Evolutionary conservation across 2,888 invertebrate genomes (phyloP).

Genomic region (Arctia plantaginis): DNA sequence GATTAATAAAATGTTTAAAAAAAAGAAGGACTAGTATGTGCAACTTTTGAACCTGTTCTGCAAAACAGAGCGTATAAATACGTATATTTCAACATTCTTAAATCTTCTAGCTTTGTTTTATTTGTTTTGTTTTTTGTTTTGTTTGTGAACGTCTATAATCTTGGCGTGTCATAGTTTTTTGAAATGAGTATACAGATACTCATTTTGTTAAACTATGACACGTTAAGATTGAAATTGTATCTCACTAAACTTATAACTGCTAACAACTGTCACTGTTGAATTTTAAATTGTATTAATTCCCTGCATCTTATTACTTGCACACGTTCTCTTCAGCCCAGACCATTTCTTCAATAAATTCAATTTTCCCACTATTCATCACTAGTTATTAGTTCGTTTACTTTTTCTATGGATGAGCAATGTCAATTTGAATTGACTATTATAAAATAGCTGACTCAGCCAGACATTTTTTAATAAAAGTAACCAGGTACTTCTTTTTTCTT

Average conservation of each 20-base stretch:
- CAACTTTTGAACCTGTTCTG: too few relatives aligned
- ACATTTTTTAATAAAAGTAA: neutral
- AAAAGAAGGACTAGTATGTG: too few relatives aligned
- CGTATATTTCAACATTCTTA: too few relatives aligned
- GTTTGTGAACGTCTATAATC: too few relatives aligned
- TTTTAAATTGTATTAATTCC: slow-evolving; percentile 1
- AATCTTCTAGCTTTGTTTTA: too few relatives aligned
- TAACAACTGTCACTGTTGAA: neutral
- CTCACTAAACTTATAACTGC: neutral
- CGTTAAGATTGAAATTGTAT: neutral
- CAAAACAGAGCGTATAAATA: too few relatives aligned
- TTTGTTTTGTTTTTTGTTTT: too few relatives aligned
- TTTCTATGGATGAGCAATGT: slow-evolving; percentile 37
- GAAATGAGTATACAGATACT: too few relatives aligned
- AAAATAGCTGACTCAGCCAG: slow-evolving; percentile 18
- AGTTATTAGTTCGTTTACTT: slow-evolving; percentile 51
- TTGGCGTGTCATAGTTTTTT: too few relatives aligned
- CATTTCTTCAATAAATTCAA: slow-evolving; percentile 64
- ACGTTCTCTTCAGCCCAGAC: slow-evolving; percentile 26
- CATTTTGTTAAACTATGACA: too few relatives aligned
- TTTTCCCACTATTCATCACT: slow-evolving; percentile 63
- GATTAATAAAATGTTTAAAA: too few relatives aligned
- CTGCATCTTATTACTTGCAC: slow-evolving; percentile 36
- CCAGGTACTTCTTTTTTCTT: too few relatives aligned
- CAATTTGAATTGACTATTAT: slow-evolving; percentile 45